Percentiles rank a stretch among this genome's conserved stretches.
phyloP scores from a whole-genome alignment of 2,888 invertebrate species.

The Microctonus brassicae region DNA sequence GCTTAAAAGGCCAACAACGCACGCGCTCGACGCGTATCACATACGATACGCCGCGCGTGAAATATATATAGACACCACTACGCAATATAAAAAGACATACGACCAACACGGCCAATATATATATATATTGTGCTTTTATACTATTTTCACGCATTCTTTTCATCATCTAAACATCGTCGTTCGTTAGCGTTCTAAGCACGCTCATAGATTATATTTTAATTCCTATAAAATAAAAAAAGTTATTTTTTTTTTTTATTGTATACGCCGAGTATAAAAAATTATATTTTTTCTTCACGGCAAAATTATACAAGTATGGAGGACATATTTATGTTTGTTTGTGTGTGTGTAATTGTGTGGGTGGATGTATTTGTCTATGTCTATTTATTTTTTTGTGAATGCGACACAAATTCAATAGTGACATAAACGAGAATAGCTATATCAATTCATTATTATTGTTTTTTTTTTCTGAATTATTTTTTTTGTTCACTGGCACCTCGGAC shows the following conservation, averaged over 20 bases:
- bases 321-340: slow-evolving; percentile 12
- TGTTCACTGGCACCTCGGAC: slow-evolving; percentile 36
- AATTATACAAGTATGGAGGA: slow-evolving; percentile 42
- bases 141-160: slow-evolving; percentile 7
- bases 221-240: neutral
- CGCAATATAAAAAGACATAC: slow-evolving; percentile 8
- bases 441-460: neutral
- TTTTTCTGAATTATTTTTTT: neutral
- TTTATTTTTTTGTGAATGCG: too few relatives aligned
- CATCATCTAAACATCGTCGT: slow-evolving; percentile 38
- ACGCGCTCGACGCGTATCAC: slow-evolving; percentile 48
- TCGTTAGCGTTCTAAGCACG: slow-evolving; percentile 47
- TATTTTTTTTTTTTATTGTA: slow-evolving; percentile 16
- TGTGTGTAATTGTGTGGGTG: neutral
- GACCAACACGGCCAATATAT: slow-evolving; percentile 3
- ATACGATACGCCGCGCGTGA: slow-evolving; percentile 49
- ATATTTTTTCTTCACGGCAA: slow-evolving; percentile 1
- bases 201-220: slow-evolving; percentile 30
- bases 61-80: slow-evolving; percentile 37
- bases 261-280: slow-evolving; percentile 27
- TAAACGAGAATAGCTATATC: slow-evolving; percentile 24
- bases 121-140: slow-evolving; percentile 17
- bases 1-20: slow-evolving; percentile 50
- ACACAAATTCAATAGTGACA: slow-evolving; percentile 20
- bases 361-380: too few relatives aligned